Base-by-base conservation (phyloP, 2,797 vertebrate genomes). In the Taeniopygia guttata region DNA sequence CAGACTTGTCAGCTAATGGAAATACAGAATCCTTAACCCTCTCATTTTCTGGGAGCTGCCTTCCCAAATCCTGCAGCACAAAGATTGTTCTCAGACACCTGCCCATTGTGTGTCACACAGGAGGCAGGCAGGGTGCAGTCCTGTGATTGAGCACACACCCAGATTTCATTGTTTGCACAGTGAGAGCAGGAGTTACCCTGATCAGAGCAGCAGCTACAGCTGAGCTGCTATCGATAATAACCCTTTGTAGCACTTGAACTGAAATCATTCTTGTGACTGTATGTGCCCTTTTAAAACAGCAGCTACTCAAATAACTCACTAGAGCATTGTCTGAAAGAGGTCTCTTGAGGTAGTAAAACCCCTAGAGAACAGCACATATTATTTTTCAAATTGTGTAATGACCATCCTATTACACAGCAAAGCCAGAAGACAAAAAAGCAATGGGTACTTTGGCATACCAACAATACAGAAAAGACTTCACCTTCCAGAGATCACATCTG, bases 151-250 rank as follows among this genome's bases (percentile, higher is more conserved):
- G 23, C 78, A 21, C 38, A 43, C 66, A 21, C 2, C 0, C 5
- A 62, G 58, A 11, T 18, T 32, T 20, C 73, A 89, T 2, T 87
- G 72, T 90, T 95, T 94, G 66, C 54, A 85, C 25, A 87, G 58
- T 2, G 40, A 49, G 56, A 62, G 15, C 68, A 81, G 15, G 36
- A 30, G 51, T 56, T 32, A 79, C 9, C 43, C 11, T 38, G 36
- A 38, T 38, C 7, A 13, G 21, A 52, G 16, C 58, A 67, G 26
- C 30, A 46, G 6, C 51, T 22, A 7, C 32, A 66, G 45, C 42
- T 46, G 29, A 58, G 32, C 42, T 34, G 54, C 80, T 42, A 14
- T 1, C 1, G 2, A 13, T 2, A 87, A 83, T 5, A 68, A 75
- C 36, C 12, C 32, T 45, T 52, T n/a, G 48, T 12, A 36, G 27